Evolutionary conservation across 2,113 vertebrate genomes (phyloP), one percentile per base, ranked within the genome.

Genomic region (Limanda limanda): DNA sequence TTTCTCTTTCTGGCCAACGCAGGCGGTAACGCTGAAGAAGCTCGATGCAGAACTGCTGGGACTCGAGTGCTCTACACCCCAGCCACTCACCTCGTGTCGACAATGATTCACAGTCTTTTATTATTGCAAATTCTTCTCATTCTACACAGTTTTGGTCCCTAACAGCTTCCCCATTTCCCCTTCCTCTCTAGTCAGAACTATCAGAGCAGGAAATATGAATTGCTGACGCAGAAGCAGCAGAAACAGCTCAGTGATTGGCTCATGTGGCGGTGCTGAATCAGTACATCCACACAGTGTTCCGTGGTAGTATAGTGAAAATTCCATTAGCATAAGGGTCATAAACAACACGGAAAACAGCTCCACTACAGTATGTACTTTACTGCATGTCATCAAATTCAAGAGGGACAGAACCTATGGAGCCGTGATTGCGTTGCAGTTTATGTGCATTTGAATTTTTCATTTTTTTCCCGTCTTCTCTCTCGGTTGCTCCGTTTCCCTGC

Each of bases 171-270:
- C 54, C 9, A 13, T 5, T 35, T 27, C 24, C 45, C 35, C 5
- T 58, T 20, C 35, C 23, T 4, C 58, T 60, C 58, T 72, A 54
- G 55, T 45, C 60, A 59, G 59, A 71, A 48, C 54, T 67, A 82
- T 86, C 71, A 25, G 63, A 27, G 76, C 64, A 67, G 67, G 64
- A 74, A 78, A 83, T 64, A 57, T 78, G 71, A 90, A 82, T 23
- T 87, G 90, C 88, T 91, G 90, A 89, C 83, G 70, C 61, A 71
- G 75, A 84, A 81, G 72, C 45, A 52, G 82, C 82, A 74, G 75
- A 68, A 74, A 47, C 37, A 42, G 57, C 62, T 56, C 61, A 68
- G 78, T 47, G 85, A 85, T 68, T 82, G 78, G 82, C 79, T 85
- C 80, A 62, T 56, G 77, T 59, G 84, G 77, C 51, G 21, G 59